phyloP scores from a whole-genome alignment of 2,888 invertebrate species.

The Pristionchus fissidentatus region DNA sequence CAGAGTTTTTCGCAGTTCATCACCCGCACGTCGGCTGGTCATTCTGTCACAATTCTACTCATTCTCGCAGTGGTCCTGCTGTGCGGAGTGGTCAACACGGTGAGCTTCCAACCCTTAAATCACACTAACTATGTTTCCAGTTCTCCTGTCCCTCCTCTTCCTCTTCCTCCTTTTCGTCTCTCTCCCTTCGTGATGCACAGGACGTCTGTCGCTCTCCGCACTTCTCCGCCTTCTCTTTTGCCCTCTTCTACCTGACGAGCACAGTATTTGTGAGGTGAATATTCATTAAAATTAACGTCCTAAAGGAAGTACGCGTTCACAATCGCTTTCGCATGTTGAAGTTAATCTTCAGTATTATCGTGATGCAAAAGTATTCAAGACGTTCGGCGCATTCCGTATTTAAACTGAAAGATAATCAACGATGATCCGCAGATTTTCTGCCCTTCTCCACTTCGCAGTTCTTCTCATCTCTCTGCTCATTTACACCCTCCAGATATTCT shows the following conservation, averaged over 20 bases:
- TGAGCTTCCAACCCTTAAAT: constrained; percentile 49
- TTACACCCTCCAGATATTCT: constrained; percentile 69
- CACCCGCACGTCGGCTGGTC: constrained; percentile 71
- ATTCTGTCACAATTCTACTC: constrained; percentile 70
- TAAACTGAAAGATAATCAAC: neutral
- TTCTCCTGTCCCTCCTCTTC: constrained; percentile 60
- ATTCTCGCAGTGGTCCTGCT: constrained; percentile 69
- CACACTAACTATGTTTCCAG: constrained; percentile 48
- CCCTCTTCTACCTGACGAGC: constrained; percentile 71
- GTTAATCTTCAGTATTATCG: constrained; percentile 49
- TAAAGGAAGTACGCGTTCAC: no score
- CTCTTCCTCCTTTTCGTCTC: neutral
- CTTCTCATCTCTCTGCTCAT: constrained; percentile 58
- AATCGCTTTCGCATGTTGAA: constrained; percentile 57
- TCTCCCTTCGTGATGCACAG: neutral
- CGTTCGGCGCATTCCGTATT: no score
- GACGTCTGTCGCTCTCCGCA: constrained; percentile 64
- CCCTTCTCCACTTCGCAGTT: constrained; percentile 53
- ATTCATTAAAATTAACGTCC: neutral
- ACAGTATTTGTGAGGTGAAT: constrained; percentile 65
- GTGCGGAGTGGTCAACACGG: constrained; percentile 74
- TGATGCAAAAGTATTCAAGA: no score
- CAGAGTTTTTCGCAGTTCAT: constrained; percentile 74
- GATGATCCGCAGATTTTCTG: constrained; percentile 52
- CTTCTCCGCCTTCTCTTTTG: constrained; percentile 70